Conservation (phyloP, 2,888 invertebrate species). For the Acanthacorydalis orientalis region DNA sequence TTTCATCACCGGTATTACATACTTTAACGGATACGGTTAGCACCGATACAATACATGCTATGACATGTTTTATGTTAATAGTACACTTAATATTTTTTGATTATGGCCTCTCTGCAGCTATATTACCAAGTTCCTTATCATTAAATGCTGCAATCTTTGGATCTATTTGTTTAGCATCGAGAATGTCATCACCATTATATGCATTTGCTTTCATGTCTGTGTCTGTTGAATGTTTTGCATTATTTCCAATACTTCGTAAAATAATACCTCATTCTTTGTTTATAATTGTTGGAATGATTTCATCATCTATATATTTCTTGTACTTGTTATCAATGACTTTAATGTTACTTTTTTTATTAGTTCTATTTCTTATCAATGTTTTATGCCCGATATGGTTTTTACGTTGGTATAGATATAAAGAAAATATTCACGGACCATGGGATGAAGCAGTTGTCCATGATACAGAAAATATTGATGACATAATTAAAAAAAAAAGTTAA, state of each 20-base stretch:
- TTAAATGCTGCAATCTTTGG: constrained; percentile 91
- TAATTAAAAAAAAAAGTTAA: constrained; percentile 1
- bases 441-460: constrained; percentile 77
- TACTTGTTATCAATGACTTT: constrained; percentile 35
- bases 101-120: constrained; percentile 73
- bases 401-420: constrained; percentile 59
- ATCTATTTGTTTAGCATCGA: constrained; percentile 85
- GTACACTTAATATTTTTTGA: constrained; percentile 84
- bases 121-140: constrained; percentile 82
- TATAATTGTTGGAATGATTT: constrained; percentile 32
- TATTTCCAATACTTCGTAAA: constrained; percentile 67
- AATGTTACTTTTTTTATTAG: constrained; percentile 39
- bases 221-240: constrained; percentile 74
- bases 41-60: constrained; percentile 93
- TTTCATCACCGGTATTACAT: constrained; percentile 80
- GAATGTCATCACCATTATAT: constrained; percentile 69
- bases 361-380: constrained; percentile 46
- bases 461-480: constrained; percentile 29
- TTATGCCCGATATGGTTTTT: constrained; percentile 64
- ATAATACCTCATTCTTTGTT: constrained; percentile 38
- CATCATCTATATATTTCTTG: constrained; percentile 33
- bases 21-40: constrained; percentile 93
- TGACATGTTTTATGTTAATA: constrained; percentile 73
- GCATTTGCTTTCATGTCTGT: constrained; percentile 83
- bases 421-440: constrained; percentile 96